These are phyloP conservation scores for Amblyraja radiata DNA, from an alignment of 2,797 vertebrate genomes.

Conservation along the genomic window DNA sequence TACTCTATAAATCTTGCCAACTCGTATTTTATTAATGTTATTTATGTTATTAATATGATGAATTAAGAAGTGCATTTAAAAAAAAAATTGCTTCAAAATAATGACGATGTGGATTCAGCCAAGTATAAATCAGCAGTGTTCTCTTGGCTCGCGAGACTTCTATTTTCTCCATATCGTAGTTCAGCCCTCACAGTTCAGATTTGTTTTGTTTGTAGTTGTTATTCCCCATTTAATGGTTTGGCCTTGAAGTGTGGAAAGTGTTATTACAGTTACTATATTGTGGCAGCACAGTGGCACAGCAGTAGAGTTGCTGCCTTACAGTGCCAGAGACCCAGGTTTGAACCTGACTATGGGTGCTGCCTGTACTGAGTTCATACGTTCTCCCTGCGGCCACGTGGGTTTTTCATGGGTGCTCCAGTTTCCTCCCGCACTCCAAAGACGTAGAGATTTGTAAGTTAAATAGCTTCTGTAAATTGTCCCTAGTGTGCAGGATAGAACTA, in stretches of 20 bases:
- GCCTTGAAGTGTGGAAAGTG: not conserved
- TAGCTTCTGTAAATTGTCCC: no score
- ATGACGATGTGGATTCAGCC: not conserved
- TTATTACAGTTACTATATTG: not conserved
- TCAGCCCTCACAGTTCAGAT: not conserved
- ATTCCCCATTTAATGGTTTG: not conserved
- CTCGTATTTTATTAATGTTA: not conserved
- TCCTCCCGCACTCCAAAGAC: no score
- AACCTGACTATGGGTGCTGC: no score
- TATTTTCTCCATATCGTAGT: not conserved
- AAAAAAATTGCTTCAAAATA: not conserved
- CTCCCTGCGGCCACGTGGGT: no score
- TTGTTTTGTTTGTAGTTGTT: not conserved
- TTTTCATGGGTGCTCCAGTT: no score
- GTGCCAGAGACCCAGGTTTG: no score
- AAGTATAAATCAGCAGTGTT: not conserved
- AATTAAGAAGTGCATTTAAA: no score
- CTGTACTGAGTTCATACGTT: no score
- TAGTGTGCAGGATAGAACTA: no score
- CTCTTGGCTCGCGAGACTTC: not conserved
- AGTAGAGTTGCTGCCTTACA: no score
- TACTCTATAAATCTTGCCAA: not conserved
- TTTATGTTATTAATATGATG: not conserved
- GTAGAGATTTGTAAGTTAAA: no score
- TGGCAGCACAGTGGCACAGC: no score